Percentiles rank a stretch among this genome's conserved stretches.
Conservation (phyloP, 2,888 invertebrate species). For the Melikaiella ostensackeni region DNA sequence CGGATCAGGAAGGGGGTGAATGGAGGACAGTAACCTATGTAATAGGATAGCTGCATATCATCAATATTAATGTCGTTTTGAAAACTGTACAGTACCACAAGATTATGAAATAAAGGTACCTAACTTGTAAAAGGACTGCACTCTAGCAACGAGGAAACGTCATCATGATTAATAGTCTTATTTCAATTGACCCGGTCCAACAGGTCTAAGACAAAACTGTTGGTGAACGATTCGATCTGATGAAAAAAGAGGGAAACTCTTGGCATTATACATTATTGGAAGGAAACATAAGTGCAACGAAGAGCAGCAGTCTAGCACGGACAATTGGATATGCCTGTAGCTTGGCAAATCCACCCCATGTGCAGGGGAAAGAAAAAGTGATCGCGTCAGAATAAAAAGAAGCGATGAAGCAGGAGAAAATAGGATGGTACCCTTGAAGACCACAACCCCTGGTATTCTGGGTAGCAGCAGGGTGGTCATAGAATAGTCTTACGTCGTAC, state of each 20-base stretch:
- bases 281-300: neutral
- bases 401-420: constrained; percentile 1
- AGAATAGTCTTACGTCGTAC: neutral
- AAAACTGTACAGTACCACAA: neutral
- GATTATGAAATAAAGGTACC: constrained; percentile 27
- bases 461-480: neutral
- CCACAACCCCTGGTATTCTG: neutral
- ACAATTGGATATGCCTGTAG: neutral
- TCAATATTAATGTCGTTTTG: constrained; percentile 30
- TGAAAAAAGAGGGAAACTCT: neutral
- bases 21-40: neutral
- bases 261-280: neutral
- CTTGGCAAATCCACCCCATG: neutral
- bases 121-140: constrained; percentile 17
- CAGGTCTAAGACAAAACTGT: constrained; percentile 21
- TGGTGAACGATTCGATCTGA: neutral
- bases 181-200: constrained; percentile 6
- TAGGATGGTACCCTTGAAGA: neutral
- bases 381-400: neutral
- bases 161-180: constrained; percentile 34
- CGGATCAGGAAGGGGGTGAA: neutral
- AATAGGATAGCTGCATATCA: constrained; percentile 5
- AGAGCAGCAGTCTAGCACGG: neutral
- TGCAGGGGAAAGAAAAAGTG: neutral
- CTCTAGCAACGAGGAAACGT: constrained; percentile 15